Conservation (phyloP, 2,113 vertebrate species). For the Cygnus atratus region DNA sequence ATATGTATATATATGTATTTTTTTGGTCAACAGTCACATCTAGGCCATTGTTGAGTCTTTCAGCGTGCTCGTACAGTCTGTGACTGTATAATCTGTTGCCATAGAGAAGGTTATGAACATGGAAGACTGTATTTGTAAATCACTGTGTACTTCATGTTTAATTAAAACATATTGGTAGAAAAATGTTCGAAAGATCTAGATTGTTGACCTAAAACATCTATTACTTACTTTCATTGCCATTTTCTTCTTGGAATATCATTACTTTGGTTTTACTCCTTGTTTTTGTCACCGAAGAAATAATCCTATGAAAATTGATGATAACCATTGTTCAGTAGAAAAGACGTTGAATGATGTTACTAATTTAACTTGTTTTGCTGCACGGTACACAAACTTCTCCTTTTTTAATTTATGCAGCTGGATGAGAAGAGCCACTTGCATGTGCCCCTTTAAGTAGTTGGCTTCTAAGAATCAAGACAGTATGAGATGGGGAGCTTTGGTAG, state of each 20-base stretch:
- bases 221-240: neutral
- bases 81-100: neutral
- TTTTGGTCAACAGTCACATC: neutral
- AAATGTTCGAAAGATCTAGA: neutral
- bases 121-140: neutral
- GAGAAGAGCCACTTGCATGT: neutral
- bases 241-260: neutral
- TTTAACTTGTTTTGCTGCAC: neutral
- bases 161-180: neutral
- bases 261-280: neutral
- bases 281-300: neutral
- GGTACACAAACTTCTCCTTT: neutral
- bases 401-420: neutral
- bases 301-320: neutral
- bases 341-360: neutral
- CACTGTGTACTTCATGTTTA: neutral
- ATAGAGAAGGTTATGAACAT: neutral
- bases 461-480: neutral
- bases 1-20: neutral
- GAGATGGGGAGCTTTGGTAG: neutral
- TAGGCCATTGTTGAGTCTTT: neutral
- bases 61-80: neutral
- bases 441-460: neutral
- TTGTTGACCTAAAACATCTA: neutral
- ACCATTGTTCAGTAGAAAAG: neutral